phyloP scores from a whole-genome alignment of 2,113 vertebrate genomes.

The Equus quagga region DNA sequence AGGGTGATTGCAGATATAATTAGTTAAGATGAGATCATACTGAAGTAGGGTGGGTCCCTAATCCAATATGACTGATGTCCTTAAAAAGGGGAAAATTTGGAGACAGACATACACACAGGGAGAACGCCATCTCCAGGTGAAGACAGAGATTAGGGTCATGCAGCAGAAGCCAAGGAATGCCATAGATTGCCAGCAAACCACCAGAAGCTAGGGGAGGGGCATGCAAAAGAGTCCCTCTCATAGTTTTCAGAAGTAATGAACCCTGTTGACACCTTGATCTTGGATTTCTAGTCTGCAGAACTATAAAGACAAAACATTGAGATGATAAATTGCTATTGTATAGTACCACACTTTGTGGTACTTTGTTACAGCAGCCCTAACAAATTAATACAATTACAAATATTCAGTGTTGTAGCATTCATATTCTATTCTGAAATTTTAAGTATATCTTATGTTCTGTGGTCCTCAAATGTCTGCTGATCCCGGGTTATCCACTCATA shows the following conservation, averaged over 20 bases:
- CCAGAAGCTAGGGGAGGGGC: background rate
- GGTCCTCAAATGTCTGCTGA: background rate
- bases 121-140: background rate
- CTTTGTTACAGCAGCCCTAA: background rate
- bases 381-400: background rate
- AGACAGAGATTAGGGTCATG: background rate
- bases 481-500: background rate
- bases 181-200: background rate
- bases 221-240: background rate
- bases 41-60: background rate
- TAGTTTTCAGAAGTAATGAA: background rate
- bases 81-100: background rate
- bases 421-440: background rate
- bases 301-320: background rate
- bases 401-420: background rate
- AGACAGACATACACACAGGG: background rate
- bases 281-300: background rate
- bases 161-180: background rate
- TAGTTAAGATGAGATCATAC: constrained; percentile 34
- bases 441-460: background rate
- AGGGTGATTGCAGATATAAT: background rate
- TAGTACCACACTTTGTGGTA: background rate
- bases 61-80: constrained; percentile 9
- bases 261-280: background rate
- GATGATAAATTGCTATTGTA: background rate